A percentile compares a stretch with the other conserved stretches of the same genome.
Evolutionary conservation across 2,888 invertebrate genomes (phyloP).

Genomic region (Lagria hirta): DNA sequence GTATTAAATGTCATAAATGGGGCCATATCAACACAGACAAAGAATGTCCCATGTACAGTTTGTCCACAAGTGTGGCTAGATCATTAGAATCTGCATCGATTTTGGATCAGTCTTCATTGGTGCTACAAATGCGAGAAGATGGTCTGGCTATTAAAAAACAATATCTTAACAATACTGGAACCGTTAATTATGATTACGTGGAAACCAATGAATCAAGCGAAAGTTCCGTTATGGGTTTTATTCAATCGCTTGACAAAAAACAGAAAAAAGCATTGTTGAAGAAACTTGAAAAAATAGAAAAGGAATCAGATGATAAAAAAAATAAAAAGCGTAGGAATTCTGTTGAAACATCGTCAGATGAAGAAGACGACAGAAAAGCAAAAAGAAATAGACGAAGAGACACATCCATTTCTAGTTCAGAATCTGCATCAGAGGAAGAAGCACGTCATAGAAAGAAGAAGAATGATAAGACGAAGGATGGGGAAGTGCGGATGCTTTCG

Average conservation of each 20-base stretch:
- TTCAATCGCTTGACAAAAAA: slow-evolving; percentile 81
- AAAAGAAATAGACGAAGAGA: slow-evolving; percentile 20
- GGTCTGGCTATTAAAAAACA: slow-evolving; percentile 86
- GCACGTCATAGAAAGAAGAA: slow-evolving; percentile 5
- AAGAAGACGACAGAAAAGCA: slow-evolving; percentile 25
- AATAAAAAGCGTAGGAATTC: slow-evolving; percentile 7
- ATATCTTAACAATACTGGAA: slow-evolving; percentile 58
- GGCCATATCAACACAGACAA: slow-evolving; percentile 97
- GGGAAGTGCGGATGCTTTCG: slow-evolving; percentile 7
- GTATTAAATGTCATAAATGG: slow-evolving; percentile 99
- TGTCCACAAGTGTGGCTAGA: slow-evolving; percentile 79
- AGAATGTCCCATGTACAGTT: slow-evolving; percentile 92
- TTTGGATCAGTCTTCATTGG: slow-evolving; percentile 71
- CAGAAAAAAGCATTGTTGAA: slow-evolving; percentile 90
- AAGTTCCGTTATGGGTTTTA: slow-evolving; percentile 73
- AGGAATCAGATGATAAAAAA: slow-evolving; percentile 8
- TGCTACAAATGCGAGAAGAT: slow-evolving; percentile 90
- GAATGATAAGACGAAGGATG: slow-evolving; percentile 1
- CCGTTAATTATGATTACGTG: slow-evolving; percentile 60
- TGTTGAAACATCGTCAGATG: slow-evolving; percentile 9
- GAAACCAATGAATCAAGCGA: slow-evolving; percentile 59
- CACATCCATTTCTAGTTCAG: slow-evolving; percentile 27
- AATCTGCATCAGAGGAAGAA: slow-evolving; percentile 20
- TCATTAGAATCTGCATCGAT: slow-evolving; percentile 66
- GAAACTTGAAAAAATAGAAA: slow-evolving; percentile 53